Percentiles rank a stretch among this genome's conserved stretches.
These are phyloP conservation scores for Tupaia tana DNA, from an alignment of 2,113 vertebrate species.

Conservation along the genomic window DNA sequence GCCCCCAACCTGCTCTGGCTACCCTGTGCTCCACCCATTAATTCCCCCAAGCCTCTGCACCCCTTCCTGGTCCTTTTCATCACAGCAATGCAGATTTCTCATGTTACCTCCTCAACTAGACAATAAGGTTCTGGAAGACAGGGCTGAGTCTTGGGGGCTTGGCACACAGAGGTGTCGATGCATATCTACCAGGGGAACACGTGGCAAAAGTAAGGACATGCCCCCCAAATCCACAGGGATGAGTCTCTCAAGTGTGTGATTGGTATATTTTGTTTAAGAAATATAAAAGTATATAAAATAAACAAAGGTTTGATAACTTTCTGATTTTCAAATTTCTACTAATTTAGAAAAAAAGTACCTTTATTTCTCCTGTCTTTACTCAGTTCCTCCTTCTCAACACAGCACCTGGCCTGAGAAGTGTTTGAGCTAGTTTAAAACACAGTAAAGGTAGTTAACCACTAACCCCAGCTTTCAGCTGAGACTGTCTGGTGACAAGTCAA, in stretches of 20 bases:
- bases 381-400: not conserved
- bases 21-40: accelerated
- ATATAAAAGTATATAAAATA: not conserved
- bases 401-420: constrained; percentile 57
- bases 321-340: constrained; percentile 35
- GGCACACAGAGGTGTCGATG: not conserved
- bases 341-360: constrained; percentile 30
- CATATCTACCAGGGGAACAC: not conserved
- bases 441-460: constrained; percentile 67
- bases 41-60: not conserved
- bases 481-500: constrained; percentile 54
- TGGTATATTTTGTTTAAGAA: not conserved
- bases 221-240: not conserved
- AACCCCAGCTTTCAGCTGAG: constrained; percentile 40
- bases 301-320: not conserved
- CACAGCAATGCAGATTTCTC: not conserved
- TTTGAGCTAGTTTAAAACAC: constrained; percentile 65
- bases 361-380: constrained; percentile 37
- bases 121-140: not conserved
- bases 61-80: not conserved
- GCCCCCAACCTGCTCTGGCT: not conserved
- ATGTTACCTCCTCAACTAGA: not conserved
- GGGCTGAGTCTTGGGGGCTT: not conserved
- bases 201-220: not conserved
- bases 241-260: not conserved